A percentile compares a stretch with the other conserved stretches of the same genome.
Conservation (phyloP, 2,888 invertebrate genomes). For the Pasiphila rectangulata region DNA sequence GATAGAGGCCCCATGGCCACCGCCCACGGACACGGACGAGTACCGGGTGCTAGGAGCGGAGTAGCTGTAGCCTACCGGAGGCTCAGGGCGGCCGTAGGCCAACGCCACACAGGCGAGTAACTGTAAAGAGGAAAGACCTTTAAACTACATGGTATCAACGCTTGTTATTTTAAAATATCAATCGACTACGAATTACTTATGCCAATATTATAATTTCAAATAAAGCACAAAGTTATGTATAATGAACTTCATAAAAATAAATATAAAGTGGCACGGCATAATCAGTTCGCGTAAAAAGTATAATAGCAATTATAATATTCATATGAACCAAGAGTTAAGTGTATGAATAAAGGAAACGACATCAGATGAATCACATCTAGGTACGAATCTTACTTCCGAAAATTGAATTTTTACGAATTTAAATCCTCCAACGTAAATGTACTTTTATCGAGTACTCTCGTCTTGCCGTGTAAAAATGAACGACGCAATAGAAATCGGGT, state of each 20-base stretch:
- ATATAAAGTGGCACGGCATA: slow-evolving; percentile 40
- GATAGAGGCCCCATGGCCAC: slow-evolving; percentile 46
- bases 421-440: slow-evolving; percentile 46
- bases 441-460: slow-evolving; percentile 22
- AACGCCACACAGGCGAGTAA: slow-evolving; percentile 74
- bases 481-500: slow-evolving; percentile 48
- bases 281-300: slow-evolving; percentile 47
- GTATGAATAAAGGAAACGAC: too few relatives aligned
- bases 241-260: neutral
- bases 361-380: too few relatives aligned
- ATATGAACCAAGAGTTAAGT: too few relatives aligned
- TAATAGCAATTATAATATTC: neutral
- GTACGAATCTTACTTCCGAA: too few relatives aligned
- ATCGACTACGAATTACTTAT: too few relatives aligned
- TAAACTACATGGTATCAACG: neutral
- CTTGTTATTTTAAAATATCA: too few relatives aligned
- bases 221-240: neutral
- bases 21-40: slow-evolving; percentile 48
- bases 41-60: slow-evolving; percentile 59
- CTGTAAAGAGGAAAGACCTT: slow-evolving; percentile 48
- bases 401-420: slow-evolving; percentile 23
- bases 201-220: neutral
- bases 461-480: slow-evolving; percentile 41
- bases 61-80: slow-evolving; percentile 77
- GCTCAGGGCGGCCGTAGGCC: slow-evolving; percentile 73